Evolutionary conservation across 2,113 vertebrate genomes (phyloP), one percentile per base, ranked within the genome.

Genomic region (Thryonomys swinderianus): DNA sequence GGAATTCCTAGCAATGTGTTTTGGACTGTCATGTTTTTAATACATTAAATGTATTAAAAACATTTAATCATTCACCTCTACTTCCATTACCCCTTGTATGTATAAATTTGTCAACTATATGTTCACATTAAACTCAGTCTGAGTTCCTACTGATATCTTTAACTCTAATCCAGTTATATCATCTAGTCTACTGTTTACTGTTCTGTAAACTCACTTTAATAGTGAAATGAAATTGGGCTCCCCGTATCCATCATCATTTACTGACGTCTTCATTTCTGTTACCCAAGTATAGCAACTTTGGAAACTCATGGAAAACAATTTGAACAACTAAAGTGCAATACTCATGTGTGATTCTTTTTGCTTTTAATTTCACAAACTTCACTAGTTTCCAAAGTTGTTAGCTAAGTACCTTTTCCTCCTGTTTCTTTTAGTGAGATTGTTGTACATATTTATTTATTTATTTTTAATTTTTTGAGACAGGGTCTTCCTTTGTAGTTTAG

Each of bases 111-210:
- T 94, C 45, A 69, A 42, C 76, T 51, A 30, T 64, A 3, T 66
- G 57, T 79, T 37, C 59, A 5, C 73, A 55, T 87, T 95, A 95
- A 83, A 45, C 32, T 71, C 64, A 95, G 78, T 59, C n/a, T 88
- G 73, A 74, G 25, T 81, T 90, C 34, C 53, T 79, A 40, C 32
- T 21, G 12, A 12, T 74, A 2, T 85, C 16, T 95, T 3, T 55
- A 71, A 51, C 37, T n/a, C 13, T 51, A 37, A 76, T 57, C 57
- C 34, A 30, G 88, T 67, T 32, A 0, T 34, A 51, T 94, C 8
- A 5, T 86, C 12, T 94, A 42, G 17, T 34, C n/a, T 69, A 62
- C 27, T 13, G 4, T 62, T 94, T 73, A 67, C 48, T 51, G 48
- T 51, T 80, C 34, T 91, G 23, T 62, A 90, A 96, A 91, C 55